These are phyloP conservation scores for Pseudorhombus dupliciocellatus DNA, from an alignment of 2,113 vertebrate species.

Conservation along the genomic window DNA sequence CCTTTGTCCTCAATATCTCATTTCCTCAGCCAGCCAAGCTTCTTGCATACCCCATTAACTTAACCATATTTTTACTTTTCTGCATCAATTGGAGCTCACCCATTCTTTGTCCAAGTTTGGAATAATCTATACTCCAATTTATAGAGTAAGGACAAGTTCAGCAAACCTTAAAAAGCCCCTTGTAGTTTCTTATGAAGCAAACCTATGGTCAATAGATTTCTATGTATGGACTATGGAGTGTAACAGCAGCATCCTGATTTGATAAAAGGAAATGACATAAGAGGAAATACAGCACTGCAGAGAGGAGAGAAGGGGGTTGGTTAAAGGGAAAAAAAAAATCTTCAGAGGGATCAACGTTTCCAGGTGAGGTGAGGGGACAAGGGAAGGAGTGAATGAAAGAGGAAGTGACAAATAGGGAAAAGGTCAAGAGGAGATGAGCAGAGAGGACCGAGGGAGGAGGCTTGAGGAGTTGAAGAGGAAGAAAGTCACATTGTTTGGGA, in stretches of 20 bases:
- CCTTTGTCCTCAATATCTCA: constrained; percentile 15
- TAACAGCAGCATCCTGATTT: constrained; percentile 9
- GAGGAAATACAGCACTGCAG: not conserved
- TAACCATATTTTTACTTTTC: constrained; percentile 44
- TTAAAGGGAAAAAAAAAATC: not conserved
- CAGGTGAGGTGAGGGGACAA: constrained; percentile 13
- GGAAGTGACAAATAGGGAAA: constrained; percentile 16
- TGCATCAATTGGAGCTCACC: constrained; percentile 31
- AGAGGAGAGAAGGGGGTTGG: not conserved
- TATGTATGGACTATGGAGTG: constrained; percentile 29
- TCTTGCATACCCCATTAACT: constrained; percentile 41
- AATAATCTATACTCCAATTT: constrained; percentile 51
- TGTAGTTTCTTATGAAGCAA: constrained; percentile 45
- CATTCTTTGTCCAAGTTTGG: constrained; percentile 49
- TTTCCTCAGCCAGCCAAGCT: constrained; percentile 31
- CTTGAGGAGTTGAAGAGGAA: not conserved
- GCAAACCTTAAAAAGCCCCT: constrained; percentile 44
- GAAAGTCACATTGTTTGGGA: not conserved
- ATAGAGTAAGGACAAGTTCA: constrained; percentile 43
- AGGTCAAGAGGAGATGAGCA: constrained; percentile 1
- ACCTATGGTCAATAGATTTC: constrained; percentile 49
- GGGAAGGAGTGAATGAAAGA: constrained; percentile 14
- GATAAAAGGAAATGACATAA: constrained; percentile 32
- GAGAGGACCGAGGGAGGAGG: constrained; percentile 3
- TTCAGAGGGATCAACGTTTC: not conserved